Percentiles rank a stretch among this genome's conserved stretches.
These are phyloP conservation scores for Galaxias olidus DNA, from an alignment of 2,797 vertebrate species.

Conservation along the genomic window DNA sequence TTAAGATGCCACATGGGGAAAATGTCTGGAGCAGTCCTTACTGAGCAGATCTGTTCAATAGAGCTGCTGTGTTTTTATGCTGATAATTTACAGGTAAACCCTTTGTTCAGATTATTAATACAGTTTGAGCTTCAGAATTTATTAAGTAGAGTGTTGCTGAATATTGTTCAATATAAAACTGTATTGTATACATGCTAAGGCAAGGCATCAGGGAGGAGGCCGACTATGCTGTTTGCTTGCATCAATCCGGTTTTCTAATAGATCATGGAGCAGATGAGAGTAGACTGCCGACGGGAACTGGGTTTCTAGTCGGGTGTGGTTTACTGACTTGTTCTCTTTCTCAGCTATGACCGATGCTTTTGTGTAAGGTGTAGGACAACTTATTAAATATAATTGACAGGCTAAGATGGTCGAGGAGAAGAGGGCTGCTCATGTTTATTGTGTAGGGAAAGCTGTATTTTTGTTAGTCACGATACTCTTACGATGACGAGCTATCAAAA, in stretches of 20 bases:
- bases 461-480: too few species aligned
- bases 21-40: conserved; percentile 37
- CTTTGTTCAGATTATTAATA: neutral
- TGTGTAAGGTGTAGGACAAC: too few species aligned
- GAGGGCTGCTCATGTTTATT: conserved; percentile 17
- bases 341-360: too few species aligned
- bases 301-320: neutral
- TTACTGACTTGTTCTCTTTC: too few species aligned
- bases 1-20: conserved; percentile 36
- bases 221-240: conserved; percentile 14
- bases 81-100: conserved; percentile 49
- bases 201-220: conserved; percentile 26
- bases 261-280: neutral
- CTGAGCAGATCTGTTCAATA: conserved; percentile 25
- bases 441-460: too few species aligned
- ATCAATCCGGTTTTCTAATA: neutral
- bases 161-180: too few species aligned
- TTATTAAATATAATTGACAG: too few species aligned
- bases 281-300: neutral
- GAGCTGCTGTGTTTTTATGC: conserved; percentile 15
- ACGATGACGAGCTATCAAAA: too few species aligned
- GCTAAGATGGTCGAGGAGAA: neutral
- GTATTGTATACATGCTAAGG: neutral
- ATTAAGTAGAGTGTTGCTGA: too few species aligned
- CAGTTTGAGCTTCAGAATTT: too few species aligned